These are phyloP conservation scores for Scyliorhinus canicula DNA, from an alignment of 2,797 vertebrate genomes.

Conservation along the genomic window DNA sequence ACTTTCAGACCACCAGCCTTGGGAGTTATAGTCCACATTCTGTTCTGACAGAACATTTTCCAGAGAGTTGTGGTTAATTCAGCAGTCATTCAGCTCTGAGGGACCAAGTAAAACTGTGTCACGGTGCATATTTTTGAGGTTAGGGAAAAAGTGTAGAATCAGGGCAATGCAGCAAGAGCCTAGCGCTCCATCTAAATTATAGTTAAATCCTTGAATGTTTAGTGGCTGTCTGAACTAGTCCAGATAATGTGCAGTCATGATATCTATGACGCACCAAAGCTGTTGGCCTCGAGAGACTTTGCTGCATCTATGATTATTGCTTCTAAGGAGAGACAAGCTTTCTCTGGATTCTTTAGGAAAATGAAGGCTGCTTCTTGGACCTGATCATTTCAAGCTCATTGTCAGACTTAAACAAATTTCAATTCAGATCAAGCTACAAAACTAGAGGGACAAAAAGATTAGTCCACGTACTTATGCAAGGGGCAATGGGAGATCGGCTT, in stretches of 20 bases:
- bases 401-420: neutral
- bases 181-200: neutral
- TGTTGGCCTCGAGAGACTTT: neutral
- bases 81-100: neutral
- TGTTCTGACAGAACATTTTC: neutral
- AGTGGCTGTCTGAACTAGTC: neutral
- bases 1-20: neutral
- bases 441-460: slow-evolving; percentile 29
- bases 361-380: neutral
- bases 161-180: neutral
- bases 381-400: neutral
- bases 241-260: neutral
- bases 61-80: neutral
- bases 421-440: slow-evolving; percentile 17
- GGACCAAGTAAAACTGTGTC: neutral
- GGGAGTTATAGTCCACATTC: neutral
- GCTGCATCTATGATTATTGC: neutral
- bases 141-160: neutral
- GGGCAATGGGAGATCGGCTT: slow-evolving; percentile 93
- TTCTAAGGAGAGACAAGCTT: neutral
- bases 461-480: slow-evolving; percentile 90
- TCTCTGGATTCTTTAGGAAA: neutral
- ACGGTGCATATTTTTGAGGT: slow-evolving; percentile 1
- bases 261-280: neutral
- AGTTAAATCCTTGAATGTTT: neutral